Base-by-base conservation (phyloP, 2,797 vertebrate species). In the Linurgus olivaceus region DNA sequence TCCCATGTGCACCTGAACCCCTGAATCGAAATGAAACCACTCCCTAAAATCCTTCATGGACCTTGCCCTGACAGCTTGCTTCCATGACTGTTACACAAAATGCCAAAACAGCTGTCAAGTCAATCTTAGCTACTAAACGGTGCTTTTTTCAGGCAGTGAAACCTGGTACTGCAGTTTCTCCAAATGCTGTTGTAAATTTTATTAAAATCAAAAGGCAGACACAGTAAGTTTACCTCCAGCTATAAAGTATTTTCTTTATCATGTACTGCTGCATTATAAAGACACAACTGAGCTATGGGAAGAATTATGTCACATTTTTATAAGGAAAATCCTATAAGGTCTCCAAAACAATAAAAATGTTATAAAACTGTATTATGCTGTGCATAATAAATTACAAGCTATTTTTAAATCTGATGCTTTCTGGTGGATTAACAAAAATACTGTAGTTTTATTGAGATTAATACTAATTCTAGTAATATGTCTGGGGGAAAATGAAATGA, bases 301-400 rank as follows among this genome's bases (percentile, higher is more conserved):
- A 71, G 48, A 62, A 31, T 91, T 88, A 81, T 84, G n/a, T 70
- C 40, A 28, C 63, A 95, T 95, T 91, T 92, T 85, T 88, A 75
- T 93, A 91, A 86, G 51, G 55, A 93, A 95, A 94, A 90, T 72
- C 37, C 83, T 92, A 86, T 62, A 86, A 95, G 75, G 89, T 42
- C 95, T 96, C 61, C 59, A 96, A 94, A 93, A 80, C 58, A 90
- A 94, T 66, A 91, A 91, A 42, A 88, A 79, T 19, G 24, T 79
- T 89, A 47, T n/a, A 90, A 76, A 95, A 47, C 33, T 90, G 21
- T 48, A 51, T 71, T 81, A 89, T 29, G 29, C 17, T 59, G 61
- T 63, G 61, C 70, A 40, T 63, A 71, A 85, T 52, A 96, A 91
- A 94, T 94, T 52, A 81, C 23, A 83, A 68, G 51, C 13, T 93